These are phyloP conservation scores for Pollenia griseotomentosa DNA, from an alignment of 2,888 invertebrate species.

Conservation along the genomic window DNA sequence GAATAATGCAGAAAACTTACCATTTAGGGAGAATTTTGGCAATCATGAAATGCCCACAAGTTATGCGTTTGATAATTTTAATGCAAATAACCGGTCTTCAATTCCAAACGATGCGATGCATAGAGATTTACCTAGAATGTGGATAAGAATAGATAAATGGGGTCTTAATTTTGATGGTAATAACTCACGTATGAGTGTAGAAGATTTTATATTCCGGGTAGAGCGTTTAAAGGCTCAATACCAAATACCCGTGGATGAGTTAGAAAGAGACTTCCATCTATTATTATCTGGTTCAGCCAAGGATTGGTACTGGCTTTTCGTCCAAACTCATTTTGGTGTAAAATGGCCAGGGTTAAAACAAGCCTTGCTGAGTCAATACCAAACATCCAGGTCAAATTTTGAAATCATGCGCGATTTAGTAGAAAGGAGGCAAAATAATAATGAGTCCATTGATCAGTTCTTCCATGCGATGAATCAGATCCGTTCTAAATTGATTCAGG, in stretches of 20 bases:
- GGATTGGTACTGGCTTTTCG: slow-evolving; percentile 58
- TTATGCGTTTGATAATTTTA: neutral
- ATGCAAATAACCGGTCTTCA: neutral
- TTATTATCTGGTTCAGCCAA: slow-evolving; percentile 26
- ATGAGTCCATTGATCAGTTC: slow-evolving; percentile 41
- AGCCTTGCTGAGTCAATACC: slow-evolving; percentile 35
- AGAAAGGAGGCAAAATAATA: slow-evolving; percentile 35
- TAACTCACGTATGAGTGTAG: neutral
- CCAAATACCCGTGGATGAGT: slow-evolving; percentile 9
- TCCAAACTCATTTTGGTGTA: slow-evolving; percentile 6
- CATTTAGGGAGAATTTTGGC: no score
- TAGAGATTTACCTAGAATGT: neutral
- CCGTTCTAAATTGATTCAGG: neutral
- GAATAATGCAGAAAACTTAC: no score
- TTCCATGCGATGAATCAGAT: slow-evolving; percentile 18
- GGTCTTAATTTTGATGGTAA: slow-evolving; percentile 48
- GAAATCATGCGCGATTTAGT: slow-evolving; percentile 45
- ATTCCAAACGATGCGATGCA: neutral
- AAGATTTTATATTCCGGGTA: slow-evolving; percentile 55
- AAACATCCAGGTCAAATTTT: slow-evolving; percentile 32
- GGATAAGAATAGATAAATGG: slow-evolving; percentile 45
- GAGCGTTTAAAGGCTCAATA: slow-evolving; percentile 36
- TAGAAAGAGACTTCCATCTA: slow-evolving; percentile 38
- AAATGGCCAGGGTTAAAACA: slow-evolving; percentile 46
- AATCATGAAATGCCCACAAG: neutral